phyloP scores from a whole-genome alignment of 2,888 invertebrate species.

The Tipula helvola region DNA sequence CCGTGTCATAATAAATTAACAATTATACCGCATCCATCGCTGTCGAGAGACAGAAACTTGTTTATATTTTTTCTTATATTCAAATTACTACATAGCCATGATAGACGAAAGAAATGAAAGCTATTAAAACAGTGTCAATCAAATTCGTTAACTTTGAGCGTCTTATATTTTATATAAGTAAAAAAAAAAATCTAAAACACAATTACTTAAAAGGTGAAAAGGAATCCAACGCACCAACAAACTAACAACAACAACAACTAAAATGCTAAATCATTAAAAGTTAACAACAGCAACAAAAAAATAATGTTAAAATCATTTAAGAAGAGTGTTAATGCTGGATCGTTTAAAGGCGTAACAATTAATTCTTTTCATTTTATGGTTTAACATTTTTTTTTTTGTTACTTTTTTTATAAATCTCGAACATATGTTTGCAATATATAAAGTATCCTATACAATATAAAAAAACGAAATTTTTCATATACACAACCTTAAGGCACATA shows the following conservation, averaged over 20 bases:
- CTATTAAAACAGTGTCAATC: slow-evolving; percentile 4
- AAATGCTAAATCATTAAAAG: background rate
- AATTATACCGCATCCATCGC: background rate
- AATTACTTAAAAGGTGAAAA: background rate
- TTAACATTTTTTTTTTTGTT: background rate
- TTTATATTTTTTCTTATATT: background rate
- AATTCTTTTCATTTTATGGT: background rate
- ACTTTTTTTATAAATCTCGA: background rate
- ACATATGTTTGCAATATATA: slow-evolving; percentile 4
- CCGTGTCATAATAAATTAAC: background rate
- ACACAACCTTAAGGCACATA: background rate
- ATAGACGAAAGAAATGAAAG: background rate
- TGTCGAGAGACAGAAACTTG: background rate
- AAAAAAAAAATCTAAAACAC: background rate
- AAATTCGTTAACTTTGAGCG: background rate
- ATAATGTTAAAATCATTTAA: background rate
- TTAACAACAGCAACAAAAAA: background rate
- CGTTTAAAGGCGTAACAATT: slow-evolving; percentile 4
- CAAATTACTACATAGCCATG: background rate
- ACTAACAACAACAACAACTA: background rate
- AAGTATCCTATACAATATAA: background rate
- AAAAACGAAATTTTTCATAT: background rate
- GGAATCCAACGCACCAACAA: background rate
- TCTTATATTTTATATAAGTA: background rate
- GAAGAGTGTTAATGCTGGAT: background rate